phyloP scores from a whole-genome alignment of 2,888 invertebrate genomes.

The Pherbina coryleti region DNA sequence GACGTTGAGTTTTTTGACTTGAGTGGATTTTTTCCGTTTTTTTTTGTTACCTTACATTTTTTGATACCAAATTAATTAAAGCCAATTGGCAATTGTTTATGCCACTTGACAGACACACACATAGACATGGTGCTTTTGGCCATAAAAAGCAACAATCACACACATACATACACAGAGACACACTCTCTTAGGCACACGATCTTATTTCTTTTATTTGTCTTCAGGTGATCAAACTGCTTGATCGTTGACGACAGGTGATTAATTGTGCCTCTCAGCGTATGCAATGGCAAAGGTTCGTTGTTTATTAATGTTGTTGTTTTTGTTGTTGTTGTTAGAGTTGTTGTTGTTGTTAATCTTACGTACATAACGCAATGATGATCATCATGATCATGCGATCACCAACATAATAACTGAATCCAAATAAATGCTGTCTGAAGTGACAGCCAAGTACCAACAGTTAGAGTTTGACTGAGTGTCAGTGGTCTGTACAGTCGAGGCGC shows the following conservation, averaged over 20 bases:
- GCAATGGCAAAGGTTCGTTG: constrained; percentile 29
- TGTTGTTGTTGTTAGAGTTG: constrained; percentile 18
- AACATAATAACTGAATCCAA: constrained; percentile 2
- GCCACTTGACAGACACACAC: constrained; percentile 38
- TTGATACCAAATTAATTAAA: constrained; percentile 53
- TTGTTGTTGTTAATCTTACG: background rate
- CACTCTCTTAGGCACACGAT: background rate
- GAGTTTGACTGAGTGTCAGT: background rate
- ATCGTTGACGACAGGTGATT: constrained; percentile 61
- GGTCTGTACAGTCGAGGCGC: background rate
- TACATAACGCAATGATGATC: background rate
- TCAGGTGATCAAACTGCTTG: constrained; percentile 36
- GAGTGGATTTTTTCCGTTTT: background rate
- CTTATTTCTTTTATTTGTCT: constrained; percentile 6
- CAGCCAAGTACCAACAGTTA: constrained; percentile 19
- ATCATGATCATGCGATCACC: background rate
- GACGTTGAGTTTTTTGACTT: constrained; percentile 19
- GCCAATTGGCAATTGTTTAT: constrained; percentile 49
- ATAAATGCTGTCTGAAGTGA: constrained; percentile 20
- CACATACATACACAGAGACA: background rate
- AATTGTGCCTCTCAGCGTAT: constrained; percentile 56
- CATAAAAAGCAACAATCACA: background rate
- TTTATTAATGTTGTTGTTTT: constrained; percentile 36
- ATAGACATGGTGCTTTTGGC: constrained; percentile 16
- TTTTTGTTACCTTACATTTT: constrained; percentile 6